These are phyloP conservation scores for Isaurus tuberculatus DNA, from an alignment of 92 coral and sea anemone genomes.

Conservation along the genomic window DNA sequence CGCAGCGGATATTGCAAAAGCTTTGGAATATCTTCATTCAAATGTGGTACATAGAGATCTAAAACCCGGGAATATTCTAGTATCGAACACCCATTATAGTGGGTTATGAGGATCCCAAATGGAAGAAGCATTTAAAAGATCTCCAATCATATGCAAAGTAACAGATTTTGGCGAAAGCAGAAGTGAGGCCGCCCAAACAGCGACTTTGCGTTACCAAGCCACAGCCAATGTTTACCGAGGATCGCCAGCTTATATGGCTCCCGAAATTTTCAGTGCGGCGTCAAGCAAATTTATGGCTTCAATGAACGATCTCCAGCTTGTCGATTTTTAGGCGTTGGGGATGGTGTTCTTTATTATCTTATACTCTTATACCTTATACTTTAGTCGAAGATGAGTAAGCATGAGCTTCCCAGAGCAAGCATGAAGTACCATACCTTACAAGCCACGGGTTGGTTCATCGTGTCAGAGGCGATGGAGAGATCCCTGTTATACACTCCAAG, in stretches of 20 bases:
- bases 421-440: slow-evolving; percentile 13
- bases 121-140: not conserved
- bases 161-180: slow-evolving; percentile 20
- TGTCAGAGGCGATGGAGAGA: slow-evolving; percentile 29
- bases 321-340: slow-evolving; percentile 42
- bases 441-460: slow-evolving; percentile 32
- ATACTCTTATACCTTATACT: slow-evolving; percentile 21
- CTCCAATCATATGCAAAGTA: not conserved
- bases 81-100: slow-evolving; percentile 13
- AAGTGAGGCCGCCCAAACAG: not conserved
- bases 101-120: not conserved
- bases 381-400: slow-evolving; percentile 5
- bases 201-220: not conserved
- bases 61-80: slow-evolving; percentile 17
- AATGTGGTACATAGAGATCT: slow-evolving; percentile 22
- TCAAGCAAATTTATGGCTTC: slow-evolving; percentile 22
- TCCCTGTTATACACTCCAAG: not conserved
- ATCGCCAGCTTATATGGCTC: slow-evolving; percentile 18
- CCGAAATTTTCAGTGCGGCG: slow-evolving; percentile 6
- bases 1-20: slow-evolving; percentile 19
- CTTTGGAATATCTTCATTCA: slow-evolving; percentile 16
- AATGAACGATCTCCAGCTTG: not conserved
- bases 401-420: not conserved
- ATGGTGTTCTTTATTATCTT: slow-evolving; percentile 31
- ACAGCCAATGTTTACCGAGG: slow-evolving; percentile 22